phyloP scores from a whole-genome alignment of 1,140 invertebrate genomes.

The Batillaria attramentaria region DNA sequence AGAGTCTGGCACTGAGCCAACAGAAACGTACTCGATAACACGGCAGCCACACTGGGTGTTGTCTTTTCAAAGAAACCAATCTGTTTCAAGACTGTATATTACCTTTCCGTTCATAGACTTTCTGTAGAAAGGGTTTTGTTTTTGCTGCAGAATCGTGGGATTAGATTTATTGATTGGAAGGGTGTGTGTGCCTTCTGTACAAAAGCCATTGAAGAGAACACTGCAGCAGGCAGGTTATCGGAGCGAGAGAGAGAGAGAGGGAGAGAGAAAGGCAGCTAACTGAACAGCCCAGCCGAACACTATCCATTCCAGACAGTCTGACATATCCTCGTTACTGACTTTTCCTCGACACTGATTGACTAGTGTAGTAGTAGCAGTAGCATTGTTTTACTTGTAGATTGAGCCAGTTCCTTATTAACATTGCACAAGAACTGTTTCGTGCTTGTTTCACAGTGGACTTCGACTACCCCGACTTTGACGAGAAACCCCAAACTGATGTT shows the following conservation, averaged over 20 bases:
- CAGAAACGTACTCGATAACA: no score
- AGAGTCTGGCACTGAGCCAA: no score
- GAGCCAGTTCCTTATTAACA: not conserved
- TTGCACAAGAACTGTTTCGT: not conserved
- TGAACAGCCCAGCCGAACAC: not conserved
- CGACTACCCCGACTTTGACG: slow-evolving; percentile 73
- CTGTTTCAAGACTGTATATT: no score
- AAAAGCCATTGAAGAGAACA: no score
- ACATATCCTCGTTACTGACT: not conserved
- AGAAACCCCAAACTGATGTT: slow-evolving; percentile 46
- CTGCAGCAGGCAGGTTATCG: no score
- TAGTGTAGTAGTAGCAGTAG: not conserved
- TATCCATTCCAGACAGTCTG: not conserved
- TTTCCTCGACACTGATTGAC: not conserved
- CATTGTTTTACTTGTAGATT: not conserved
- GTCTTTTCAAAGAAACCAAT: no score
- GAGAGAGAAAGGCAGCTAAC: not conserved
- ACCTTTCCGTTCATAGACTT: no score
- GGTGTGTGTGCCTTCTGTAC: no score
- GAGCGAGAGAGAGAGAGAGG: not conserved
- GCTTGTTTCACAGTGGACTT: slow-evolving; percentile 67
- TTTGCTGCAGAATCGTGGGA: no score
- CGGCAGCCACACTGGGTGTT: no score
- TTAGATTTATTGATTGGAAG: no score
- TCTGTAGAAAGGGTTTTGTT: no score